Evolutionary conservation across 2,113 vertebrate species (phyloP), one percentile per base, ranked within the genome.

Genomic region (Glaucidium brasilianum): DNA sequence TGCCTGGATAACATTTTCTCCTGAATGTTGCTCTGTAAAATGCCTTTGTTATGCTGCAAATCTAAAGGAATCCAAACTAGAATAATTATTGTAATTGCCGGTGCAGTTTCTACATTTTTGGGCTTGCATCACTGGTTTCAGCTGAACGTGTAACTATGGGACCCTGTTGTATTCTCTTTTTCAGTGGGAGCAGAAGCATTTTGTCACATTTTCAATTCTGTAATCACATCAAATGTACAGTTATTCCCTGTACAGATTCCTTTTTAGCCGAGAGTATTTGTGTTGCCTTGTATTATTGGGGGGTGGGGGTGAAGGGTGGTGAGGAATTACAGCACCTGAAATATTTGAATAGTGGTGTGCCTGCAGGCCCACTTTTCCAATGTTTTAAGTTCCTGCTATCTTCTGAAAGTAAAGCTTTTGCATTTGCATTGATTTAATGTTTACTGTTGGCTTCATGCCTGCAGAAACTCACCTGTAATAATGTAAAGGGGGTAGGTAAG

Each of bases 41-140:
- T 93, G 87, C 94, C 95, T 96, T 96, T 92, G 79, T 95, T 86
- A 83, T 15, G 92, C 97, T 98, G 96, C 92, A 91, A 22, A 88
- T 91, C 90, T 50, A 41, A 88, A 90, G 69, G 88, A 95, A 90
- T 93, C 90, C 84, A 77, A 83, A 88, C 62, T 72, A 94, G 91
- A 14, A 73, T 76, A 59, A 55, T 76, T 87, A 84, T 88, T 3
- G 5, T 68, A 41, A 82, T 86, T 15, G 25, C 79, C 20, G 15
- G 94, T 93, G 96, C 91, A 80, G 90, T 96, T 95, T 90, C 76
- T 94, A 9, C 43, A 2, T 41, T 89, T 96, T 68, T 81, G 83
- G 77, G 52, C 88, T 97, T 84, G 94, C 83, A 71, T 87, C 64
- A 52, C 55, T 77, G 82, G 64, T 95, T 95, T 96, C 91, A 95